Conservation (phyloP, 2,888 invertebrate species). For the Balanococcus diminutus region DNA sequence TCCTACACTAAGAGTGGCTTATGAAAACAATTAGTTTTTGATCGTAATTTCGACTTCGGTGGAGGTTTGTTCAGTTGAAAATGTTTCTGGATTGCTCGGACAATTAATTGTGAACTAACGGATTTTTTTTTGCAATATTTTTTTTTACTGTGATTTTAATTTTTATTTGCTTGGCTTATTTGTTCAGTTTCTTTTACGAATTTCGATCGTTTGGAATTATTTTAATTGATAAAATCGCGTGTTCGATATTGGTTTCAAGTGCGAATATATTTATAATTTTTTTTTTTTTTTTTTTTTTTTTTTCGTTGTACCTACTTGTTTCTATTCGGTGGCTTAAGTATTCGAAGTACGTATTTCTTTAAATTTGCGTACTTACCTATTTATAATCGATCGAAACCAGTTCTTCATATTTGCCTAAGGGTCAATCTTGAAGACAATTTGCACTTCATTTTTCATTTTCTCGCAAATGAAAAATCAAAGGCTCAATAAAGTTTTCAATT, state of each 20-base stretch:
- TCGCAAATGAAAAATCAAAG: background rate
- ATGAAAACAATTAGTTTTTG: conserved; percentile 43
- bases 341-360: background rate
- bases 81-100: background rate
- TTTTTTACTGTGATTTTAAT: background rate
- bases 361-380: background rate
- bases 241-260: background rate
- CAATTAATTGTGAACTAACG: background rate
- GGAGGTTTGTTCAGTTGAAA: background rate
- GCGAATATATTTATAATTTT: background rate
- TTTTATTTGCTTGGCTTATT: background rate
- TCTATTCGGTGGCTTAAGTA: background rate
- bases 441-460: background rate
- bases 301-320: too few relatives aligned
- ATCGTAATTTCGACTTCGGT: background rate
- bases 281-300: too few relatives aligned
- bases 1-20: conserved; percentile 25
- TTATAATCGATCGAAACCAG: background rate
- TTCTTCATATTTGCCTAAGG: background rate
- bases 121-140: background rate
- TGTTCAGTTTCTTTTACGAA: too few relatives aligned
- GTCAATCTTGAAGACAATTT: background rate
- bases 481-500: too few relatives aligned
- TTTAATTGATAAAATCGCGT: background rate
- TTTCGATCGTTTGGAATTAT: too few relatives aligned